Base-by-base conservation (phyloP, 2,888 invertebrate species). In the Troides helena region DNA sequence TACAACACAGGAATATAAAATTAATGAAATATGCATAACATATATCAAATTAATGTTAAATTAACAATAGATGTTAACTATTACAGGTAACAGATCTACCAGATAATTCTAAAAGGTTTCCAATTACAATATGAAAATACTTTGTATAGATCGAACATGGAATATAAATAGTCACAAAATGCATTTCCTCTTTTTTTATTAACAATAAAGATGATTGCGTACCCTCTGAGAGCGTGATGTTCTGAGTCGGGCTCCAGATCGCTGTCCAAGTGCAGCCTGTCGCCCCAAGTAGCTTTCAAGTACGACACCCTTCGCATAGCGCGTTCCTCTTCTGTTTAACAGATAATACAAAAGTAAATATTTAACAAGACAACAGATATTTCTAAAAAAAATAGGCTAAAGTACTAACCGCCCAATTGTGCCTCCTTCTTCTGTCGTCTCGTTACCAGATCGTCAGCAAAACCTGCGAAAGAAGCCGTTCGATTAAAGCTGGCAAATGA, bases 301-400 rank as follows among this genome's bases (percentile, higher is more conserved):
- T 99, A 99, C n/a, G 98, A 98, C 76, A 98, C 97, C 77, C 98
- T 94, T 77, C 98, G 94, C 89, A 96, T 97, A 36, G 96, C 95
- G 74, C 97, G 95, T 81, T 98, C 97, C 84, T 98, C 98, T 83
- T 97, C 97, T 86, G 93, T 95, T 94, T 85, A 74, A 57, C 0
- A 46, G 14, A 18, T 1, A 53, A 25, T 43, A 66, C 17, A 46
- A 58, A 46, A 43, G 46, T 43, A 39, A 10, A 36, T 39, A 21
- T 5, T 12, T 5, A 30, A 1, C 56, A 8, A 8, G 18, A 6
- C 25, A 46, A 68, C 2, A 39, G 4, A 46, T 12, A 46, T 14
- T 14, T 14, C 0, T 12, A 12, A 46, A 14, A 61, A n/a, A 61
- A 39, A n/a, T 6, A 58, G 7, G 56, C 14, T 39, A 23, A 25